Percentiles rank a stretch among this genome's conserved stretches.
These are phyloP conservation scores for Epinephelus awoara DNA, from an alignment of 2,797 vertebrate genomes.

Conservation along the genomic window DNA sequence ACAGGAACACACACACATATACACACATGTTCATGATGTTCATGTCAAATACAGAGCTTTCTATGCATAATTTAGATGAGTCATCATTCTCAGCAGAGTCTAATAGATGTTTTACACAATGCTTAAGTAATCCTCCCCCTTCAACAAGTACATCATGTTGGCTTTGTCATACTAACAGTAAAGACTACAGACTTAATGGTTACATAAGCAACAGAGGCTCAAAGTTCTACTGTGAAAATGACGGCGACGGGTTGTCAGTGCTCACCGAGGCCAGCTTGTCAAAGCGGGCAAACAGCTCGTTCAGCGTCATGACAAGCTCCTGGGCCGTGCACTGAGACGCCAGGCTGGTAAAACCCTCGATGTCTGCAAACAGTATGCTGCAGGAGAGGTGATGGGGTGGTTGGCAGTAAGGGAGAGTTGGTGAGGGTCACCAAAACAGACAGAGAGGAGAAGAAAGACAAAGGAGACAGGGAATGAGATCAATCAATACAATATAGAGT, in stretches of 20 bases:
- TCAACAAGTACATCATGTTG: constrained; percentile 26
- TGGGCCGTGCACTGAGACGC: constrained; percentile 89
- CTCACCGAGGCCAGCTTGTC: constrained; percentile 89
- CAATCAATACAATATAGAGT: constrained; percentile 50
- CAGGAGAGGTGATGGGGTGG: constrained; percentile 19
- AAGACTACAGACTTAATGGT: constrained; percentile 23
- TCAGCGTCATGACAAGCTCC: constrained; percentile 89
- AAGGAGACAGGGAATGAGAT: constrained; percentile 53
- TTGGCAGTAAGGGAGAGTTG: neutral
- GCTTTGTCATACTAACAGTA: constrained; percentile 31
- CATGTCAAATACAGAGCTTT: constrained; percentile 25
- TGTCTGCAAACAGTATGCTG: constrained; percentile 89
- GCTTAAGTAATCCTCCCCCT: constrained; percentile 34
- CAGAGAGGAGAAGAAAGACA: constrained; percentile 21
- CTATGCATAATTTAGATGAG: constrained; percentile 53
- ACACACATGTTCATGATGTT: neutral
- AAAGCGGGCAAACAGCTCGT: constrained; percentile 88
- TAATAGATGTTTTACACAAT: constrained; percentile 57
- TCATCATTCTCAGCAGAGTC: constrained; percentile 38
- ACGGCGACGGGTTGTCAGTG: constrained; percentile 10
- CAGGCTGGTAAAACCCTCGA: constrained; percentile 89
- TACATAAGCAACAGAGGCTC: constrained; percentile 35
- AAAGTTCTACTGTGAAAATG: constrained; percentile 33
- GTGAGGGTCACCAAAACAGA: constrained; percentile 25
- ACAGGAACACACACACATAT: constrained; percentile 30